phyloP scores from a whole-genome alignment of 2,113 vertebrate genomes.

The Cololabis saira region DNA sequence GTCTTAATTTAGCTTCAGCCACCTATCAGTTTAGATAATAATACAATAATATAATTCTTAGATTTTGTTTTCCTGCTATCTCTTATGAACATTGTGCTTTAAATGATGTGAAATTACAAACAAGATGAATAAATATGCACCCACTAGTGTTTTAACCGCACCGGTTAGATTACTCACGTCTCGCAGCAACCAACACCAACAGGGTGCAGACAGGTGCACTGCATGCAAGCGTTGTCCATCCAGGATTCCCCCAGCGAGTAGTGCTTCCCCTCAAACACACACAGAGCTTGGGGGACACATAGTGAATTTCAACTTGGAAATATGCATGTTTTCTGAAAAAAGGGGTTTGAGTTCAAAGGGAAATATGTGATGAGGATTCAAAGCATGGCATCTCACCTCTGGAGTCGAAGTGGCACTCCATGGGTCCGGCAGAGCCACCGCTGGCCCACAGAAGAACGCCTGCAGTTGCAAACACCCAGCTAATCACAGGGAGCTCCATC shows the following conservation, averaged over 20 bases:
- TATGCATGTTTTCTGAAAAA: fast-evolving
- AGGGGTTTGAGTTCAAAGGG: fast-evolving
- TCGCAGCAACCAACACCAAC: conserved; percentile 94
- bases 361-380: neutral
- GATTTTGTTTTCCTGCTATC: too few species aligned
- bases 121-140: too few species aligned
- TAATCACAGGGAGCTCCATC: conserved; percentile 81
- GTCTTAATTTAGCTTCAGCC: too few species aligned
- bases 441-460: conserved; percentile 74
- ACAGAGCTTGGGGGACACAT: conserved; percentile 82
- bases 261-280: conserved; percentile 83
- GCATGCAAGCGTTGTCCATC: conserved; percentile 89
- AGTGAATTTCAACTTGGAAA: neutral
- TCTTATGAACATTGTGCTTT: too few species aligned
- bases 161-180: conserved; percentile 84
- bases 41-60: too few species aligned
- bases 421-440: conserved; percentile 80
- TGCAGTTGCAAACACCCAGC: conserved; percentile 53
- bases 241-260: conserved; percentile 90
- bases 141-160: too few species aligned
- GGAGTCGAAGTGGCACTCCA: conserved; percentile 90
- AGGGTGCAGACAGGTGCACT: conserved; percentile 94
- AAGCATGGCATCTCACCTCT: conserved; percentile 83
- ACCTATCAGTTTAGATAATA: too few species aligned
- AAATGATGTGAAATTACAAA: too few species aligned